Percentiles rank a stretch among this genome's conserved stretches.
These are phyloP conservation scores for human (Homo sapiens) DNA, from an alignment of 2,113 vertebrate species.

Conservation along the genomic window GRCh38 chr6:132284001-132284500, in stretches of 20 bases:
- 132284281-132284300: neutral
- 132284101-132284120: neutral
- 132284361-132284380: neutral
- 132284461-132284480: neutral
- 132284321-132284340: neutral
- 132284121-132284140: neutral
- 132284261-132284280: neutral
- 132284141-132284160: neutral
- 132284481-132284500: neutral
- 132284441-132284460: neutral
- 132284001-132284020: neutral
- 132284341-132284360: neutral
- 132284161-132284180: neutral
- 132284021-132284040: neutral
- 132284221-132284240: neutral
- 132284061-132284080: neutral
- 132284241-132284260: neutral
- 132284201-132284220: neutral
- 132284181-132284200: neutral
- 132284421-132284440: neutral
- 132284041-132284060: neutral
- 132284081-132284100: neutral
- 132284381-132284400: neutral
- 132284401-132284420: neutral
- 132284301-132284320: neutral